phyloP scores from a whole-genome alignment of 1,140 invertebrate genomes.

The Drosophila persimilis region DNA sequence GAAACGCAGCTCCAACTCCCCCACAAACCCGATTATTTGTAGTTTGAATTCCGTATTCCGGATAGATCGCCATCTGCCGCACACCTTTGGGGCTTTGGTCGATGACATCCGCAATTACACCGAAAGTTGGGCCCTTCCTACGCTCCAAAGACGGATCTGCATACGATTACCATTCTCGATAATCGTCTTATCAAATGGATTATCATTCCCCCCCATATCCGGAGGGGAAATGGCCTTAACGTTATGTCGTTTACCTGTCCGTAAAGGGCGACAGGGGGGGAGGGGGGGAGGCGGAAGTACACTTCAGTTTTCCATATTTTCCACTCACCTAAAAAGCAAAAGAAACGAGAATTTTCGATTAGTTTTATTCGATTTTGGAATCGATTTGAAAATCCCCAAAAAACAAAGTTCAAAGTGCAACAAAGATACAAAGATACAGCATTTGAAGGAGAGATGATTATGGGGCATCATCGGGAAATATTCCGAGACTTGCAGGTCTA shows the following conservation, averaged over 20 bases:
- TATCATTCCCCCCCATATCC: slow-evolving; percentile 94
- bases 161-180: slow-evolving; percentile 51
- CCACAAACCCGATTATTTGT: no score
- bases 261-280: no score
- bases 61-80: background rate
- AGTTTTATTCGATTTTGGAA: background rate
- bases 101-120: no score
- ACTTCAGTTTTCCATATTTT: background rate
- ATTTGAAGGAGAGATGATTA: no score
- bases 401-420: no score
- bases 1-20: no score
- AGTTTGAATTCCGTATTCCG: no score
- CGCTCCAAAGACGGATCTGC: slow-evolving; percentile 24
- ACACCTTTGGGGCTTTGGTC: background rate
- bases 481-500: background rate
- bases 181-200: slow-evolving; percentile 77
- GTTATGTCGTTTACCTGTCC: slow-evolving; percentile 10
- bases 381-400: background rate
- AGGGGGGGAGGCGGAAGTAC: slow-evolving; percentile 6
- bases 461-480: no score
- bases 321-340: slow-evolving; percentile 40
- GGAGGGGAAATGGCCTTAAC: slow-evolving; percentile 83
- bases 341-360: background rate
- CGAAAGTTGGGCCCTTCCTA: slow-evolving; percentile 47
- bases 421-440: no score